These are phyloP conservation scores for Hafferia zeledoni DNA, from an alignment of 2,797 vertebrate species.

Conservation along the genomic window DNA sequence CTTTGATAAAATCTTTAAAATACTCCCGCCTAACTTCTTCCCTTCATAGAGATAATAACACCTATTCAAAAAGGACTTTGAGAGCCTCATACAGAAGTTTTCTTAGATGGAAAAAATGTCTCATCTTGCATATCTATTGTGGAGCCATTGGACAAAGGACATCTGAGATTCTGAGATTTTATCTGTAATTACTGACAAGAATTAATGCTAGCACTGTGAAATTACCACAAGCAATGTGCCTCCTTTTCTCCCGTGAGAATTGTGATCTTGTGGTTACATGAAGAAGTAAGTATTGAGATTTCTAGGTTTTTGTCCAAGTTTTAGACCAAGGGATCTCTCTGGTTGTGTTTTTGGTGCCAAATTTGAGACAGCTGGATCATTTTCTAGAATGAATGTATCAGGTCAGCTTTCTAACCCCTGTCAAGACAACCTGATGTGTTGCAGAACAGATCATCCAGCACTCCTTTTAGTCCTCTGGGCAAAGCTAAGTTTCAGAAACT, in stretches of 20 bases:
- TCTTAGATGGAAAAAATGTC: not conserved
- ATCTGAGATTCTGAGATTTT: not conserved
- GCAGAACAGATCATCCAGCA: not conserved
- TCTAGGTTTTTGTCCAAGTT: not conserved
- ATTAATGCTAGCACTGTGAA: not conserved
- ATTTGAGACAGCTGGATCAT: not conserved
- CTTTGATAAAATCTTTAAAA: not conserved
- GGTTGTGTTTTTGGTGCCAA: not conserved
- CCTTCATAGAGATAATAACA: not conserved
- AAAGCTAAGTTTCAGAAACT: not conserved
- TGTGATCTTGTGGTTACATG: not conserved
- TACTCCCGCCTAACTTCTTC: not conserved
- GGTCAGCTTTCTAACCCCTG: not conserved
- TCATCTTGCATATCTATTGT: not conserved
- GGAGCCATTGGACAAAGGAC: not conserved
- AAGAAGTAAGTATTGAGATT: not conserved
- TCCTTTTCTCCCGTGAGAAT: not conserved
- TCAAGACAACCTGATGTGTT: not conserved
- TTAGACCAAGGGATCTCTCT: not conserved
- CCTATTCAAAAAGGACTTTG: not conserved
- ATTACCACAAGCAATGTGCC: not conserved
- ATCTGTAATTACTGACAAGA: not conserved
- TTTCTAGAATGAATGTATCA: not conserved
- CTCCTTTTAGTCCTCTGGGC: not conserved
- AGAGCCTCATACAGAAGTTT: not conserved